Evolutionary conservation across 2,113 vertebrate species (phyloP).

Genomic region (Gobius niger): DNA sequence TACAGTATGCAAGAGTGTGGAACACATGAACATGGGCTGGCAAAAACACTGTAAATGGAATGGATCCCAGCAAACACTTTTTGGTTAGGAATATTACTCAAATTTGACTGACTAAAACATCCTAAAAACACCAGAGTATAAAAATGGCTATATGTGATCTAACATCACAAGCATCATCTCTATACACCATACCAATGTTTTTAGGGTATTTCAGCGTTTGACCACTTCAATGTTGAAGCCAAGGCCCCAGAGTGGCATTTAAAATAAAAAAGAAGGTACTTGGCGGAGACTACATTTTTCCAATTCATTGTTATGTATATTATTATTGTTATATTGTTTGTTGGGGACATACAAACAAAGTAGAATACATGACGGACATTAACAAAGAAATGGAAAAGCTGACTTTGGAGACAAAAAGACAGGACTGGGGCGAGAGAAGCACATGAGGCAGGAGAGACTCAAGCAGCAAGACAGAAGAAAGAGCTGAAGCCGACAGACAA

Average conservation of each 20-base stretch:
- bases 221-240: not conserved
- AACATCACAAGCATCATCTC: not conserved
- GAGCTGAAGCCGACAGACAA: constrained; percentile 58
- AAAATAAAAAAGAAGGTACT: no score
- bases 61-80: constrained; percentile 69
- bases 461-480: constrained; percentile 74
- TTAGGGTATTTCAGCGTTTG: constrained; percentile 1
- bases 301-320: no score
- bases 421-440: constrained; percentile 60
- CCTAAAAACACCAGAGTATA: constrained; percentile 1
- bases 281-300: no score
- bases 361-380: constrained; percentile 38
- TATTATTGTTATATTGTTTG: constrained; percentile 54
- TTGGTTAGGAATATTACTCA: not conserved
- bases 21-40: constrained; percentile 41
- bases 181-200: not conserved
- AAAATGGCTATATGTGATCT: not conserved
- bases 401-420: constrained; percentile 69
- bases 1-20: constrained; percentile 57
- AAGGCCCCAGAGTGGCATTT: no score
- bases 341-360: constrained; percentile 58
- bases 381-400: constrained; percentile 68
- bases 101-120: not conserved
- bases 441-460: constrained; percentile 68
- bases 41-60: constrained; percentile 50